Evolutionary conservation across 2,797 vertebrate species (phyloP).

Genomic region (Scyliorhinus canicula): DNA sequence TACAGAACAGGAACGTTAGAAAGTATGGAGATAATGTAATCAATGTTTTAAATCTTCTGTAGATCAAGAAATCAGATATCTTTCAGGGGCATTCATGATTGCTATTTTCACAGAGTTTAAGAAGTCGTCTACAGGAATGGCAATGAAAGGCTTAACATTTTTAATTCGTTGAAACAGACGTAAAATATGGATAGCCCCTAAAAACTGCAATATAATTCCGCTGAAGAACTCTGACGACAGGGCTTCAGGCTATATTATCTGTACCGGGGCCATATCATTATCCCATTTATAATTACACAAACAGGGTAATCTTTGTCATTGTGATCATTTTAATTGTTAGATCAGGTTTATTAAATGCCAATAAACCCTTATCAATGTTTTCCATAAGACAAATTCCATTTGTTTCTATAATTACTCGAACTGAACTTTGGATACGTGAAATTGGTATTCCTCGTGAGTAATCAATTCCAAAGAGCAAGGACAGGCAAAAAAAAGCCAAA

Average conservation of each 20-base stretch:
- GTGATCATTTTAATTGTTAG: slow-evolving; percentile 37
- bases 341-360: slow-evolving; percentile 36
- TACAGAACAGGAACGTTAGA: not conserved
- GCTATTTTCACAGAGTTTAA: not conserved
- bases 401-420: slow-evolving; percentile 17
- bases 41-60: not conserved
- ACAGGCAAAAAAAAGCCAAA: not conserved
- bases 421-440: slow-evolving; percentile 31
- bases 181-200: not conserved
- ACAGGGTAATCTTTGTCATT: slow-evolving; percentile 3
- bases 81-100: not conserved
- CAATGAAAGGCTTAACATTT: not conserved
- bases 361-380: slow-evolving; percentile 26
- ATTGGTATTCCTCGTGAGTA: slow-evolving; percentile 26
- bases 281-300: slow-evolving; percentile 32
- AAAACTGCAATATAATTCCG: not conserved
- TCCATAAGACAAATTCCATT: slow-evolving; percentile 38
- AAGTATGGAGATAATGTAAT: not conserved
- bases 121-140: not conserved
- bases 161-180: not conserved
- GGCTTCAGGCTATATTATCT: not conserved
- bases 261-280: not conserved
- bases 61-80: not conserved
- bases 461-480: slow-evolving; percentile 37
- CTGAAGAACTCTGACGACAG: not conserved